A percentile compares a stretch with the other conserved stretches of the same genome.
Conservation (phyloP, 2,113 vertebrate genomes). For the Sterna hirundo region DNA sequence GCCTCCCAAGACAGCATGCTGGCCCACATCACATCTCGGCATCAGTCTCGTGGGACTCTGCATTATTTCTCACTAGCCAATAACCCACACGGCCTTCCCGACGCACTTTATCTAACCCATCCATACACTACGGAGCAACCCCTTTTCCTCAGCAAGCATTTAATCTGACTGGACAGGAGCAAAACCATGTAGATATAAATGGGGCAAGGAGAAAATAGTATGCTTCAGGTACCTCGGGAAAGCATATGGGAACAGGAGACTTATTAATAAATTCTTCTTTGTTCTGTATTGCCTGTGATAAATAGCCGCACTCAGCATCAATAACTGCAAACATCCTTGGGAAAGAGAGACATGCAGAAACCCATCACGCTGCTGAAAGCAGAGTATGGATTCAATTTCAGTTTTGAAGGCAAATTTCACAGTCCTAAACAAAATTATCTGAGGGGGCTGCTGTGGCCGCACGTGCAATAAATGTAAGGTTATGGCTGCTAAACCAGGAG, state of each 20-base stretch:
- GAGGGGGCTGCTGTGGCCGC: conserved; percentile 21
- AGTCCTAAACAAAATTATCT: conserved; percentile 64
- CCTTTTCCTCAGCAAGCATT: not conserved
- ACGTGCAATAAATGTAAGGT: conserved; percentile 29
- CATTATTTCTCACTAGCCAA: not conserved
- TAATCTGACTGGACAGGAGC: conserved; percentile 32
- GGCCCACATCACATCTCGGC: not conserved
- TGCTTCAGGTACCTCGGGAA: not conserved
- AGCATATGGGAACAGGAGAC: conserved; percentile 14
- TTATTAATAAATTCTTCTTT: conserved; percentile 69
- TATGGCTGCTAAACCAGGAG: conserved; percentile 11
- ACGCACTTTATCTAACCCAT: not conserved
- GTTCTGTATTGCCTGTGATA: conserved; percentile 61
- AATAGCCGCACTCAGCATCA: conserved; percentile 57
- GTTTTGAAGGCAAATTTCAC: conserved; percentile 67
- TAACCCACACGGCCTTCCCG: not conserved
- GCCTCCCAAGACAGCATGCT: not conserved
- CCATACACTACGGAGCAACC: not conserved
- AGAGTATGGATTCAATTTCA: conserved; percentile 59
- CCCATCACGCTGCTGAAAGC: conserved; percentile 33
- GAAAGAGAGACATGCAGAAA: conserved; percentile 42
- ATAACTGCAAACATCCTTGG: conserved; percentile 65
- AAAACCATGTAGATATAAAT: conserved; percentile 3
- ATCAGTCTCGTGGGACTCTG: fast-evolving
- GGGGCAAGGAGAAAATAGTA: conserved; percentile 38